These are phyloP conservation scores for Hydra vulgaris DNA, from an alignment of 30 jellyfish, hydroid and myxozoan species.

Conservation along the genomic window DNA sequence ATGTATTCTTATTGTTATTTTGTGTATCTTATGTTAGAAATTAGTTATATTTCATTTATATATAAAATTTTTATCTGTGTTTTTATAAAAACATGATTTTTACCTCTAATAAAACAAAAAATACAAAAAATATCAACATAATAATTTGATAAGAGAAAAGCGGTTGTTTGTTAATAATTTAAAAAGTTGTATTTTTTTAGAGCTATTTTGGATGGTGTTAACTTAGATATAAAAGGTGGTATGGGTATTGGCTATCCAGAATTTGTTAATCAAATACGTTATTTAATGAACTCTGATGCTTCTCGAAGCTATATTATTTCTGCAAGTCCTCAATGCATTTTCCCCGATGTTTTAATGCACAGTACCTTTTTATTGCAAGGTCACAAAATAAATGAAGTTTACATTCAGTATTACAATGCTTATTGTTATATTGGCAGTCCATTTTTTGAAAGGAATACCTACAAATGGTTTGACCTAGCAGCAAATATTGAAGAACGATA, in stretches of 20 bases:
- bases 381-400: slow-evolving; percentile 58
- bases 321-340: slow-evolving; percentile 16
- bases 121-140: too few relatives aligned
- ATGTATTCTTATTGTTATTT: too few relatives aligned
- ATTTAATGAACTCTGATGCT: slow-evolving; percentile 6
- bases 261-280: slow-evolving; percentile 12
- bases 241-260: slow-evolving; percentile 5
- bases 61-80: too few relatives aligned
- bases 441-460: slow-evolving; percentile 42
- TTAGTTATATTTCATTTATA: too few relatives aligned
- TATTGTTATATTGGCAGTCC: slow-evolving; percentile 83
- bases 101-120: too few relatives aligned
- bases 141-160: too few relatives aligned
- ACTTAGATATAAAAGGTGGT: slow-evolving; percentile 17
- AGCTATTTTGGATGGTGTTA: slow-evolving; percentile 28
- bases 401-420: slow-evolving; percentile 76
- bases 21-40: too few relatives aligned
- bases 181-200: slow-evolving; percentile 41
- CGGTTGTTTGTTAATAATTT: too few relatives aligned
- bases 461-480: slow-evolving; percentile 74
- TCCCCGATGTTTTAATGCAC: not conserved
- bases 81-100: too few relatives aligned
- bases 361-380: slow-evolving; percentile 29
- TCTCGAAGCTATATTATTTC: slow-evolving; percentile 5
- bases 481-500: not conserved